Evolutionary conservation across 2,888 invertebrate genomes (phyloP).

Genomic region (Limnephilus marmoratus): DNA sequence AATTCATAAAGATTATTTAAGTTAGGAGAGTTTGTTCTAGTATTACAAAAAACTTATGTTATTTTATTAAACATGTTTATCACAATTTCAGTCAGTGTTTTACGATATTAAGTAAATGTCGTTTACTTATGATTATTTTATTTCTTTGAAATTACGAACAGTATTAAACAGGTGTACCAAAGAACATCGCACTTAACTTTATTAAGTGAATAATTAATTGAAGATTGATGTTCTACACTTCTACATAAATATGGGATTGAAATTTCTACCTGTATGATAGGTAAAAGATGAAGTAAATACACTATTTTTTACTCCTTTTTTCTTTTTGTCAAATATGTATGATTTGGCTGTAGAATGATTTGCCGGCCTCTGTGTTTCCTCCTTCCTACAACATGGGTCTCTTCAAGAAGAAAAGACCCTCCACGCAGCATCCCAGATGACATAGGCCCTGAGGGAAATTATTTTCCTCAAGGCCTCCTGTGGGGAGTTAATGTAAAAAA

Average conservation of each 20-base stretch:
- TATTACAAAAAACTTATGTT: not conserved
- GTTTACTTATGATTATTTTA: not conserved
- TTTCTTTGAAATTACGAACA: not conserved
- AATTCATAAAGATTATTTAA: not conserved
- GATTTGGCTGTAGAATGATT: too few species aligned
- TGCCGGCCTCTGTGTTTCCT: too few species aligned
- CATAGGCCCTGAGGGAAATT: too few species aligned
- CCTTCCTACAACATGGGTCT: too few species aligned
- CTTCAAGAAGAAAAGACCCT: too few species aligned
- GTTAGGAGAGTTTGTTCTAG: not conserved
- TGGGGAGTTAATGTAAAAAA: too few species aligned
- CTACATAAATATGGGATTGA: not conserved
- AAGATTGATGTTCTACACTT: not conserved
- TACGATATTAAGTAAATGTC: not conserved
- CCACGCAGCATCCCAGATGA: too few species aligned
- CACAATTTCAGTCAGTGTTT: not conserved
- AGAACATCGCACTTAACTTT: not conserved
- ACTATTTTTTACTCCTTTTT: too few species aligned
- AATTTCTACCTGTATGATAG: not conserved
- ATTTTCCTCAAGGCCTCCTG: too few species aligned
- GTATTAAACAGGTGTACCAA: not conserved
- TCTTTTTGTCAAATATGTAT: too few species aligned
- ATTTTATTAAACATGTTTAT: not conserved
- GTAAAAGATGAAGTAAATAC: too few species aligned
- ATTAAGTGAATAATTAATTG: not conserved